Percentiles rank a stretch among this genome's conserved stretches.
Evolutionary conservation across 2,797 vertebrate genomes (phyloP).

Genomic region (Scleropages formosus): DNA sequence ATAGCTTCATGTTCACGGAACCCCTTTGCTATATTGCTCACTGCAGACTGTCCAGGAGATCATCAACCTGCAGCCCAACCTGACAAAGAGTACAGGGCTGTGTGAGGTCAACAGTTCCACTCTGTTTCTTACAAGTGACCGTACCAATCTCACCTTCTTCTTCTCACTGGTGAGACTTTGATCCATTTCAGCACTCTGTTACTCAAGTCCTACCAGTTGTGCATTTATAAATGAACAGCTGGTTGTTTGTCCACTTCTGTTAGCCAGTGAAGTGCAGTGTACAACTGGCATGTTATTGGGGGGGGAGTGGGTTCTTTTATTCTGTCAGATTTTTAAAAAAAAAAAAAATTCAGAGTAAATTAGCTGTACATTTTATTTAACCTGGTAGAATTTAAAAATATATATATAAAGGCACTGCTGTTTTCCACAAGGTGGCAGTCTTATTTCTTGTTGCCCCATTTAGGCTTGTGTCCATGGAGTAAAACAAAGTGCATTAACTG

Average conservation of each 20-base stretch:
- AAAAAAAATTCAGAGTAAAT: too few species aligned
- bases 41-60: slow-evolving; percentile 60
- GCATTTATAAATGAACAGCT: slow-evolving; percentile 46
- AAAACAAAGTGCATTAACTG: too few species aligned
- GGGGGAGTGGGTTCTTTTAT: too few species aligned
- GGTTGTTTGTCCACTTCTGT: slow-evolving; percentile 32
- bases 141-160: slow-evolving; percentile 63
- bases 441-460: slow-evolving; percentile 5
- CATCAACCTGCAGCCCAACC: slow-evolving; percentile 72
- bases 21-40: not conserved
- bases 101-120: slow-evolving; percentile 60
- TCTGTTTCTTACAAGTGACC: slow-evolving; percentile 60
- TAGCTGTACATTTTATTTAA: too few species aligned
- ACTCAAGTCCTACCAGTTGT: too few species aligned
- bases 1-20: not conserved
- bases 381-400: too few species aligned
- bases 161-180: slow-evolving; percentile 72
- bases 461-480: slow-evolving; percentile 13
- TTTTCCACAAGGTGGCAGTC: not conserved
- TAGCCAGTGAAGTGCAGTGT: not conserved
- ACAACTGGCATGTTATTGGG: too few species aligned
- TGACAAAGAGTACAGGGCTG: slow-evolving; percentile 61
- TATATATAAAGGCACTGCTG: too few species aligned
- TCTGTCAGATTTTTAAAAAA: too few species aligned
- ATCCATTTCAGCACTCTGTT: too few species aligned